phyloP scores from a whole-genome alignment of 1,140 invertebrate species.

The Scaptomyza montana region DNA sequence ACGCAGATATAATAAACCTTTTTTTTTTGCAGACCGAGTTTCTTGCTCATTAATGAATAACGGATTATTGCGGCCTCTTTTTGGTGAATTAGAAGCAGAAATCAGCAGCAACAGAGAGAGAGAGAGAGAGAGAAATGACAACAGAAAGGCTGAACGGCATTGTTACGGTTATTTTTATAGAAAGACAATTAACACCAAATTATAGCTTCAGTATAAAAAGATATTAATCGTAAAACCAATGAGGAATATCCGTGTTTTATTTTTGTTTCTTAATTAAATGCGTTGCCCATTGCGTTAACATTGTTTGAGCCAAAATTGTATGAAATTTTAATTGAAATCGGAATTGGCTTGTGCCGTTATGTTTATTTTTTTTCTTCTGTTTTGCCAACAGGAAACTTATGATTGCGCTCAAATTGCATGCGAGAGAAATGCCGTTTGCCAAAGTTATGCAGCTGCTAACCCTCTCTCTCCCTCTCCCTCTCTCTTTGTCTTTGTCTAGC shows the following conservation, averaged over 20 bases:
- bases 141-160: conserved; percentile 37
- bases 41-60: conserved; percentile 69
- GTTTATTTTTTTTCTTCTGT: conserved; percentile 8
- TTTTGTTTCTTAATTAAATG: conserved; percentile 58
- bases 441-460: conserved; percentile 53
- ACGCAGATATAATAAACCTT: conserved; percentile 38
- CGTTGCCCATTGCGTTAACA: conserved; percentile 66
- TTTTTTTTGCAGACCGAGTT: conserved; percentile 20
- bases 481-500: background rate
- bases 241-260: conserved; percentile 52
- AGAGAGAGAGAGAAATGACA: conserved; percentile 10
- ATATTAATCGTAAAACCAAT: conserved; percentile 31
- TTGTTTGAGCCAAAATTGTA: conserved; percentile 43
- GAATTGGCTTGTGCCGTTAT: conserved; percentile 63
- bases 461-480: no score
- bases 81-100: conserved; percentile 67
- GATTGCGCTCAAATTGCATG: conserved; percentile 71
- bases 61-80: conserved; percentile 39
- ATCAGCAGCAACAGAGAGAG: conserved; percentile 5
- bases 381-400: conserved; percentile 74
- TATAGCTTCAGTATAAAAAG: background rate
- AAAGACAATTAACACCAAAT: conserved; percentile 54
- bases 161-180: conserved; percentile 11
- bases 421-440: conserved; percentile 68
- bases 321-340: conserved; percentile 30